Evolutionary conservation across 2,888 invertebrate genomes (phyloP).

Genomic region (Portevinia maculata): DNA sequence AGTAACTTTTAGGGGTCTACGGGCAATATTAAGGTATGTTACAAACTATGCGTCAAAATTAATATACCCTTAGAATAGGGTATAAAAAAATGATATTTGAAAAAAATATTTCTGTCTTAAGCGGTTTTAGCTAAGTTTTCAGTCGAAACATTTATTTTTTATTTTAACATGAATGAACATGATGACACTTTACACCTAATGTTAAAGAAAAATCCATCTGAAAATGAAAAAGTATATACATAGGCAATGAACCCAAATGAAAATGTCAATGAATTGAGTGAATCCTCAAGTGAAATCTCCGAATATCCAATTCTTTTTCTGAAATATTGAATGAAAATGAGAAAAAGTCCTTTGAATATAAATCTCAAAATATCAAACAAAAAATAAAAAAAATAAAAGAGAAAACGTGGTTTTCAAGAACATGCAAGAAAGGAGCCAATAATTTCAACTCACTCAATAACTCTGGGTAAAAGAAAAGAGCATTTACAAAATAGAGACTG

Average conservation of each 20-base stretch:
- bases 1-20: too few species aligned
- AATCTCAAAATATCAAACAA: constrained; percentile 15
- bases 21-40: too few species aligned
- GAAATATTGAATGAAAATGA: constrained; percentile 54
- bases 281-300: constrained; percentile 1
- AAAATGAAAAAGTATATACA: constrained; percentile 61
- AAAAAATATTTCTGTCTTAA: too few species aligned
- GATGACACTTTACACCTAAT: background rate
- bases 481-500: constrained; percentile 66
- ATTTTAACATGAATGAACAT: too few species aligned
- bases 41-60: too few species aligned
- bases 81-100: too few species aligned
- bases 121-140: too few species aligned
- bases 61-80: too few species aligned
- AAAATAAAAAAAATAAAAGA: constrained; percentile 1
- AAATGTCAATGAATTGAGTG: constrained; percentile 39
- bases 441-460: constrained; percentile 71
- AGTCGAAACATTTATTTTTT: too few species aligned
- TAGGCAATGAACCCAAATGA: background rate
- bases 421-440: constrained; percentile 50
- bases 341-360: constrained; percentile 31
- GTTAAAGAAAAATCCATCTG: constrained; percentile 52
- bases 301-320: constrained; percentile 38
- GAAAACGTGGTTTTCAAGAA: constrained; percentile 22
- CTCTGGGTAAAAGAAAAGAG: constrained; percentile 63